Evolutionary conservation across 2,113 vertebrate species (phyloP).

Genomic region (Corythornis vintsioides): DNA sequence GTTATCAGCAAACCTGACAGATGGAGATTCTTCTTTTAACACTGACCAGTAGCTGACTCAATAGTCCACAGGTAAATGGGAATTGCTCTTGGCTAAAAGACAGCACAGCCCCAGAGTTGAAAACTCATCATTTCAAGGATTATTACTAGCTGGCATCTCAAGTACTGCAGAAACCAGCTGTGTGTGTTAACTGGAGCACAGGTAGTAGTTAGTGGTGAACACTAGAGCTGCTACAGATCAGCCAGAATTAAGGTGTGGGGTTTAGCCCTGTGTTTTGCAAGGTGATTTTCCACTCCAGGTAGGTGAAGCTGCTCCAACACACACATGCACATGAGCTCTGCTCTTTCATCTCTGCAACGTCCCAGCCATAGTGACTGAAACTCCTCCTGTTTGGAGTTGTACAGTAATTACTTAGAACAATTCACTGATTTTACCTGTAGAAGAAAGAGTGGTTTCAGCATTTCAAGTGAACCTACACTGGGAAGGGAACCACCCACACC

Average conservation of each 20-base stretch:
- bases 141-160: not conserved
- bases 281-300: not conserved
- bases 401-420: not conserved
- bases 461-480: not conserved
- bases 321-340: not conserved
- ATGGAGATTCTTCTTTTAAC: not conserved
- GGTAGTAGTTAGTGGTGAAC: not conserved
- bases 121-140: not conserved
- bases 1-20: constrained; percentile 15
- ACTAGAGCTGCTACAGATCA: not conserved
- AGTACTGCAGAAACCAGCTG: not conserved
- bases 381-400: not conserved
- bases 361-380: not conserved
- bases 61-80: not conserved
- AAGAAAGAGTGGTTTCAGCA: not conserved
- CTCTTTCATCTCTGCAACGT: not conserved
- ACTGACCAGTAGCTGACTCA: constrained; percentile 48
- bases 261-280: not conserved
- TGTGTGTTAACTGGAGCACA: not conserved
- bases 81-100: not conserved
- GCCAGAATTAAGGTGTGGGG: not conserved
- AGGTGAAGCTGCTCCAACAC: not conserved
- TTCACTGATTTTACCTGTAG: not conserved
- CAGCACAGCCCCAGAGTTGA: not conserved
- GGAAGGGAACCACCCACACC: not conserved